phyloP scores from a whole-genome alignment of 2,113 vertebrate species.

The Sander vitreus region DNA sequence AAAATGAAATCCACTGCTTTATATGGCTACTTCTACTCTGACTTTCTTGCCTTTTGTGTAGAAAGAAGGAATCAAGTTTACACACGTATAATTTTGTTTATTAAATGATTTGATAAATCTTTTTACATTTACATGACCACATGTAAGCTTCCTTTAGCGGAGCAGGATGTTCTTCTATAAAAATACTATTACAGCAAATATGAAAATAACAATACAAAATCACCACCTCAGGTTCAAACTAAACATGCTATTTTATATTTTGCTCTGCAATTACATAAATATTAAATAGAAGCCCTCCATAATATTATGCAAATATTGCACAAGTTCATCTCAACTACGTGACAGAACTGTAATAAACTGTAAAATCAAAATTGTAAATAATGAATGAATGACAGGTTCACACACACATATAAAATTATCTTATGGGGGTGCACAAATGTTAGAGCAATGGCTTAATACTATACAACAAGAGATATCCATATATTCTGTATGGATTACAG shows the following conservation, averaged over 20 bases:
- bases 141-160: conserved; percentile 44
- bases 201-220: conserved; percentile 80
- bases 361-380: conserved; percentile 41
- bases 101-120: conserved; percentile 70
- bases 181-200: conserved; percentile 80
- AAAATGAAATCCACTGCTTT: background rate
- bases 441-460: conserved; percentile 47
- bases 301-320: conserved; percentile 85
- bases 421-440: conserved; percentile 33
- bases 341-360: conserved; percentile 33
- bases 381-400: conserved; percentile 23
- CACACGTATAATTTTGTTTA: conserved; percentile 69
- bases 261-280: conserved; percentile 74
- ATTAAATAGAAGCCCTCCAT: conserved; percentile 80
- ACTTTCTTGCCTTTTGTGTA: background rate
- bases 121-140: conserved; percentile 69
- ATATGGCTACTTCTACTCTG: background rate
- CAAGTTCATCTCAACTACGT: conserved; percentile 62
- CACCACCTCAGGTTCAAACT: conserved; percentile 47
- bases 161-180: conserved; percentile 74
- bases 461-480: conserved; percentile 29
- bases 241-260: conserved; percentile 35
- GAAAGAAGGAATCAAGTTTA: conserved; percentile 43
- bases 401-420: conserved; percentile 43
- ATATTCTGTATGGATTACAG: conserved; percentile 35